A percentile compares a stretch with the other conserved stretches of the same genome.
These are phyloP conservation scores for Pseudococcus longispinus DNA, from an alignment of 2,888 invertebrate genomes.

Conservation along the genomic window DNA sequence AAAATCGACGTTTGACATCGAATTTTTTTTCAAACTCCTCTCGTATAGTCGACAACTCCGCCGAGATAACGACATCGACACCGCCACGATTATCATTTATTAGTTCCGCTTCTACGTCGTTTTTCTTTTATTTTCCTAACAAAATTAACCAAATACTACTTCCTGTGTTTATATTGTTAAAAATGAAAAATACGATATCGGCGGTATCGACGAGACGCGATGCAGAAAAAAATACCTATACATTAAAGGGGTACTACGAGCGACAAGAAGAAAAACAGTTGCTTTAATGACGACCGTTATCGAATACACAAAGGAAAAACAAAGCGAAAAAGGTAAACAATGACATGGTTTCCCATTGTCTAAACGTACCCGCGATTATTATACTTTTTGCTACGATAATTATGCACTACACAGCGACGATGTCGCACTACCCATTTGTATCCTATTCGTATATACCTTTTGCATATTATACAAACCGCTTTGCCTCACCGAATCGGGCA, in stretches of 20 bases:
- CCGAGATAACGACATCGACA: not conserved
- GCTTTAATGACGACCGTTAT: constrained; percentile 39
- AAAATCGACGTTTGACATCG: constrained; percentile 43
- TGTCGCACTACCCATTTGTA: not conserved
- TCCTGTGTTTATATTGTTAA: constrained; percentile 45
- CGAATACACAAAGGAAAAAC: constrained; percentile 34
- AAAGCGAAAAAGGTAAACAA: constrained; percentile 36
- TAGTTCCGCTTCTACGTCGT: constrained; percentile 8
- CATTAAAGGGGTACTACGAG: not conserved
- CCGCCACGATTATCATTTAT: constrained; percentile 6
- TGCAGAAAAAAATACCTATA: not conserved
- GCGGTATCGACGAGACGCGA: not conserved
- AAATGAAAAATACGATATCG: constrained; percentile 30
- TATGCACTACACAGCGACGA: not conserved
- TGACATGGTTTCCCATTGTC: constrained; percentile 27
- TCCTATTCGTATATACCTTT: not conserved
- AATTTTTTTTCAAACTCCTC: not conserved
- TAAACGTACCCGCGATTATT: constrained; percentile 20
- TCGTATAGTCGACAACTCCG: not conserved
- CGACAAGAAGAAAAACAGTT: constrained; percentile 37
- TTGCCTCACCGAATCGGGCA: not conserved
- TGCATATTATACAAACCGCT: not conserved
- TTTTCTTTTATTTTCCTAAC: not conserved
- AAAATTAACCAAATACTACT: constrained; percentile 43
- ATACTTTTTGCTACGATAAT: constrained; percentile 10